Base-by-base conservation (phyloP, 2,888 invertebrate genomes). In the Orthonychiurus folsomi region DNA sequence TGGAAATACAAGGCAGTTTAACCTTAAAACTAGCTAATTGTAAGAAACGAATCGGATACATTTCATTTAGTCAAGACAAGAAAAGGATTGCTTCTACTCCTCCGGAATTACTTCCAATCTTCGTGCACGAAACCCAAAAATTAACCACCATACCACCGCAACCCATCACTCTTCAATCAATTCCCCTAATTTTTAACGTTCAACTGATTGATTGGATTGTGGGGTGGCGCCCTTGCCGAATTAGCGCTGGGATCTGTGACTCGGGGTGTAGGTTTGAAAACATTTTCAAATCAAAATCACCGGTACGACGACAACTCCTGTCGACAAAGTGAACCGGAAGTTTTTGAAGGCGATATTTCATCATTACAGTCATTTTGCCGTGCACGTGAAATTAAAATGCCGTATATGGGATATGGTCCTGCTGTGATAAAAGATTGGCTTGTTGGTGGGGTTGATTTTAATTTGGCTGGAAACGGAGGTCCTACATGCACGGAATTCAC, bases 401-500 rank as follows among this genome's bases (percentile, higher is more conserved):
- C 72, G 57, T 67, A 65, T 18, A 66, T 66, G 47, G 72, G 72
- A 24, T 72, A 67, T 60, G 67, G 63, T 56, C 59, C 67, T 27
- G 63, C 64, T 59, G 72, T 67, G 27, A 66, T 72, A 26, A 70
- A 60, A 63, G 72, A 72, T 50, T 68, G 68, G 68, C 64, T 72
- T 15, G 64, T 69, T 26, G 72, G 72, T 27, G 72, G 72, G 9
- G 72, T 72, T n/a, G 70, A 72, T 60, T 70, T 72, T 57, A 67
- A 66, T 48, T 62, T 72, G 47, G 24, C 9, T 37, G 47, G 12
- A n/a, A 50, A 24, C 23, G 24, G 24, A 2, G 21, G 9, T 52
- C 28, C 23, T 25, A 25, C n/a, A 5, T 59, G 37, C n/a, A 56
- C 58, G 20, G 66, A 70, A 59, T 72, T 70, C 27, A 68, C 72